Conservation (phyloP, 2,888 invertebrate genomes). For the Itoplectis maculator region DNA sequence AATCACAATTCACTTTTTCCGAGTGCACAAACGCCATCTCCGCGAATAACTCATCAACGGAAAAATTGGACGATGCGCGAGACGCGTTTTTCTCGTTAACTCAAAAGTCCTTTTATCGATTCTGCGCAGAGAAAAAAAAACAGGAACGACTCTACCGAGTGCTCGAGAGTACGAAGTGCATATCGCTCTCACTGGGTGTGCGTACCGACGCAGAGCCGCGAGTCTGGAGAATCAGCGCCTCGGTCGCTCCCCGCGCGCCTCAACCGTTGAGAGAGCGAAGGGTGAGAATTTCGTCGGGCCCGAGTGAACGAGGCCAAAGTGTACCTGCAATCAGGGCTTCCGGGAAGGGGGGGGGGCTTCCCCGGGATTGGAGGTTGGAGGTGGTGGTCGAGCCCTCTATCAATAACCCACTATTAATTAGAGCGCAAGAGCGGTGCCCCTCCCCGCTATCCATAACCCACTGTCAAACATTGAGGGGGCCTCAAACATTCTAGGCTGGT, state of each 20-base stretch:
- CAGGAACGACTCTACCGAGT: neutral
- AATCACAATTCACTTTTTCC: too few relatives aligned
- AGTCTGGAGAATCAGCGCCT: constrained; percentile 18
- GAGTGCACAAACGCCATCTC: too few relatives aligned
- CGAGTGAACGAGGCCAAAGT: constrained; percentile 59
- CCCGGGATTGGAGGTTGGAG: constrained; percentile 47
- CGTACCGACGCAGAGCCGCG: constrained; percentile 13
- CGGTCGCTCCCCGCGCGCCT: neutral
- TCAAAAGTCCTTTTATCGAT: neutral
- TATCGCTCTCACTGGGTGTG: constrained; percentile 1
- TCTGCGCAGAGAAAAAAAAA: neutral
- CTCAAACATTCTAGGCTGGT: constrained; percentile 17
- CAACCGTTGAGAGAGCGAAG: constrained; percentile 9
- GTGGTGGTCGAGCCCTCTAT: constrained; percentile 64
- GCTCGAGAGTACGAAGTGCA: constrained; percentile 13
- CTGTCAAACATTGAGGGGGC: constrained; percentile 71
- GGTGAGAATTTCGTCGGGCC: constrained; percentile 34
- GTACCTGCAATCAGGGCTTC: constrained; percentile 66
- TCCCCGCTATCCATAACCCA: constrained; percentile 66
- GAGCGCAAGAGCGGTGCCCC: constrained; percentile 56
- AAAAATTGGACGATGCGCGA: neutral
- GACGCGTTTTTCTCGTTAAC: constrained; percentile 31
- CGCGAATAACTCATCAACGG: neutral
- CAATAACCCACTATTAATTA: constrained; percentile 72
- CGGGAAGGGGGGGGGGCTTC: too few relatives aligned